Conservation (phyloP, 1,140 invertebrate genomes). For the Thaumetopoea pityocampa region DNA sequence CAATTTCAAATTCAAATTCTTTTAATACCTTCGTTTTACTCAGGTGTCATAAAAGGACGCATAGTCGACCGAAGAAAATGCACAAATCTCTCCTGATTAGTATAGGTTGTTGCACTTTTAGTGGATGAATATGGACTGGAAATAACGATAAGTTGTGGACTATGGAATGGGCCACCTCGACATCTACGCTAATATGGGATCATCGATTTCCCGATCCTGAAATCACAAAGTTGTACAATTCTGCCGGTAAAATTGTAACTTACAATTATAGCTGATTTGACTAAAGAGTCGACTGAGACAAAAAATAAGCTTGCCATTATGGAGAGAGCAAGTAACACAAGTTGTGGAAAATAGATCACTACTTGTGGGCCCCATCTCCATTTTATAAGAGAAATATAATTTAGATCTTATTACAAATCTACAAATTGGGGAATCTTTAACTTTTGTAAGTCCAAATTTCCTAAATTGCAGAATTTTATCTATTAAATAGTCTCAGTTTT, state of each 20-base stretch:
- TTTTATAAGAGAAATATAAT: neutral
- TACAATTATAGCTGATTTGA: constrained; percentile 55
- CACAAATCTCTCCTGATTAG: too few species aligned
- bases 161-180: constrained; percentile 2
- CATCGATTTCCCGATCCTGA: constrained; percentile 1
- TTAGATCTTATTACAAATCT: neutral
- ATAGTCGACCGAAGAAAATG: too few species aligned
- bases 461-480: too few species aligned
- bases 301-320: constrained; percentile 32
- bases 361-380: constrained; percentile 5
- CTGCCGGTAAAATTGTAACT: constrained; percentile 44
- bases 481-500: too few species aligned
- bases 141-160: too few species aligned
- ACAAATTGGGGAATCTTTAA: too few species aligned
- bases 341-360: constrained; percentile 8
- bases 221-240: constrained; percentile 15
- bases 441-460: too few species aligned
- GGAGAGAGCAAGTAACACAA: constrained; percentile 41
- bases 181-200: constrained; percentile 1
- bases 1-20: too few species aligned
- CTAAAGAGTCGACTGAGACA: constrained; percentile 42
- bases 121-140: too few species aligned
- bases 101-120: too few species aligned
- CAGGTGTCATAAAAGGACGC: too few species aligned
- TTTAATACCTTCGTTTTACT: too few species aligned